phyloP scores from a whole-genome alignment of 2,113 vertebrate genomes.

The Plectropomus leopardus region DNA sequence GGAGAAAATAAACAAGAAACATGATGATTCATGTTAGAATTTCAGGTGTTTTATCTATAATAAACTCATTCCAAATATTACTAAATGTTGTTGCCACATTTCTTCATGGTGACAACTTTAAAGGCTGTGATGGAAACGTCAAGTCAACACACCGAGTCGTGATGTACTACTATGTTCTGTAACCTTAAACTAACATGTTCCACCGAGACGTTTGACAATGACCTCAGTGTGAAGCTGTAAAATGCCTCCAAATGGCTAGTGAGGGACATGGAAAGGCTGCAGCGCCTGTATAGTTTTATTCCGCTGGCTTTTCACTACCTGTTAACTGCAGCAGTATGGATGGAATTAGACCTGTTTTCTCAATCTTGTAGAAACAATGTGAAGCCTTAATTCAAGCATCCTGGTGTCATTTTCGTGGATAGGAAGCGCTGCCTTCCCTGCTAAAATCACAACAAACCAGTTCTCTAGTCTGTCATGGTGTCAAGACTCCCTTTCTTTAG shows the following conservation, averaged over 20 bases:
- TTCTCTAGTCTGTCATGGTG: background rate
- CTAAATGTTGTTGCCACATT: background rate
- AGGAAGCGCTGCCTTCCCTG: background rate
- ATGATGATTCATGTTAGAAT: conserved; percentile 12
- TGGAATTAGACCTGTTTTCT: conserved; percentile 39
- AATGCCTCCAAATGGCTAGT: conserved; percentile 57
- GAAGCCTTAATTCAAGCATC: background rate
- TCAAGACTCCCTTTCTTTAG: background rate
- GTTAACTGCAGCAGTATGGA: conserved; percentile 51
- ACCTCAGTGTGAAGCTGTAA: conserved; percentile 65
- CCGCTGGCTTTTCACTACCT: conserved; percentile 33
- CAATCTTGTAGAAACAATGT: conserved; percentile 16
- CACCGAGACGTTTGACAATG: conserved; percentile 21
- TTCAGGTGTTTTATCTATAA: conserved; percentile 15
- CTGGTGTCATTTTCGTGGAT: background rate
- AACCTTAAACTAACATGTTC: conserved; percentile 53
- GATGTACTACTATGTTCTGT: conserved; percentile 37
- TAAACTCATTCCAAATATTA: conserved; percentile 10
- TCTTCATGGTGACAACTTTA: conserved; percentile 42
- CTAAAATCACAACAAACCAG: background rate
- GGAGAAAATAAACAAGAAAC: conserved; percentile 8
- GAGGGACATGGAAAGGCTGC: conserved; percentile 16
- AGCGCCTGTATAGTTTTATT: conserved; percentile 17
- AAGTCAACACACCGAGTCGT: background rate
- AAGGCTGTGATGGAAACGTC: conserved; percentile 34